Base-by-base conservation (phyloP, 2,113 vertebrate genomes). In the Gasterosteus aculeatus region DNA sequence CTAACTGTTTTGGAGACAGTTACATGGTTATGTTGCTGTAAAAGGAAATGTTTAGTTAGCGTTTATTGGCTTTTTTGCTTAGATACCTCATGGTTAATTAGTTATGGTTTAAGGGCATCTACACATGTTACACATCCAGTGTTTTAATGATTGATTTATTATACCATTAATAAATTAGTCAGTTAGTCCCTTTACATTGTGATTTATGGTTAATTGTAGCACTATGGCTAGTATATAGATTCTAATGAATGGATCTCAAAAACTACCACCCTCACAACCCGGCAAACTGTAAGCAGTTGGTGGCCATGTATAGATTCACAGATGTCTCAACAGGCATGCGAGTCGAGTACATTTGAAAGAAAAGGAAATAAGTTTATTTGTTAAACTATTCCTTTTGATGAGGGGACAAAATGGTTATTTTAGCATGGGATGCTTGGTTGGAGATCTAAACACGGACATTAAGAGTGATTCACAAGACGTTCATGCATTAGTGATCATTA, bases 401-500 rank as follows among this genome's bases (percentile, higher is more conserved):
- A 51, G 4, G 26, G 16, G 1, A 46, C 8, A 33, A 0, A 15
- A 60, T 31, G 3, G 2, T 18, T 26, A 26, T 29, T 60, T 61
- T 29, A 54, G 6, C 3, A 7, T 11, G 5, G 41, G 10, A 61
- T 12, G 29, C 54, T 42, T 35, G 15, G 59, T 46, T 4, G 12
- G 12, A 19, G 41, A 44, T 26, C 35, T 51, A 75, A 57, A 57
- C n/a, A 16, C 35, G 38, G 53, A 1, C 73, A 22, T 18, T 16
- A 19, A 4, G 5, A 38, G 22, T 35, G 31, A 62, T 41, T 64
- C 19, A 60, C 54, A 54, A 42, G 16, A 12, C 41, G 7, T 29
- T 70, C 22, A 53, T 18, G 38, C 42, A 63, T 60, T 19, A 69
- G 15, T 31, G 7, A 54, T 81, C 7, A 3, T 77, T 69, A 81